phyloP scores from a whole-genome alignment of 37 sponge, comb jelly and placozoan genomes.

The Diacarnus erythraeanus region DNA sequence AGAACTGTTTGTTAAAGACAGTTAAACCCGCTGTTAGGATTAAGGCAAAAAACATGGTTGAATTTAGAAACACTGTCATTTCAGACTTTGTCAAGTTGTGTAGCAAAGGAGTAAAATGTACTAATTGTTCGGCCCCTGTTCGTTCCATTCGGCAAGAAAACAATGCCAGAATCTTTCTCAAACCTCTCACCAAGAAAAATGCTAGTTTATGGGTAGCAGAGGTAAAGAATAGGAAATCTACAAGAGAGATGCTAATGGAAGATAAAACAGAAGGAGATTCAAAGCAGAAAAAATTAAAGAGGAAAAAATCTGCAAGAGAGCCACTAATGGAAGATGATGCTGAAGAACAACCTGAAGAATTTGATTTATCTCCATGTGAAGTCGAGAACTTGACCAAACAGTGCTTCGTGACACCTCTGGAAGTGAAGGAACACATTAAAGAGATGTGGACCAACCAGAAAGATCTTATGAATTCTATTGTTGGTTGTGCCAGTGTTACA shows the following conservation, averaged over 20 bases:
- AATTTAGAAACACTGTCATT: slow-evolving; percentile 40
- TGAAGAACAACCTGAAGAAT: background rate
- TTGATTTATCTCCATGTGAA: background rate
- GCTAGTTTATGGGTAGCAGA: slow-evolving; percentile 59
- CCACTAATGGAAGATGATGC: background rate
- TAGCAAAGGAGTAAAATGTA: slow-evolving; percentile 41
- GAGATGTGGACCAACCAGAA: slow-evolving; percentile 65
- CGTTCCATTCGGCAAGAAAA: slow-evolving; percentile 69
- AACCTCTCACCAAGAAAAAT: slow-evolving; percentile 59
- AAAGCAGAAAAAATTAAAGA: slow-evolving; percentile 18
- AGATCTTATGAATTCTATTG: slow-evolving; percentile 30
- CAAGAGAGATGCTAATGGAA: too few relatives aligned
- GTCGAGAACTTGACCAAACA: slow-evolving; percentile 33
- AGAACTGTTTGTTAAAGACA: background rate
- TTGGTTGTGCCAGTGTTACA: background rate
- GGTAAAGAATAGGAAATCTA: too few relatives aligned
- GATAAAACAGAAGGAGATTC: too few relatives aligned
- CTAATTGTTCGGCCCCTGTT: slow-evolving; percentile 80
- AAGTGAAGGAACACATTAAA: slow-evolving; percentile 70
- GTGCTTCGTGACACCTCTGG: slow-evolving; percentile 62
- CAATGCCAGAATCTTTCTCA: slow-evolving; percentile 56
- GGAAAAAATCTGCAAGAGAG: background rate
- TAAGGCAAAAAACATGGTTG: slow-evolving; percentile 60
- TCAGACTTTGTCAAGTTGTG: slow-evolving; percentile 48
- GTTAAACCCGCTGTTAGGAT: background rate